Evolutionary conservation across 2,888 invertebrate species (phyloP).

Genomic region (Argyra leucocephala): DNA sequence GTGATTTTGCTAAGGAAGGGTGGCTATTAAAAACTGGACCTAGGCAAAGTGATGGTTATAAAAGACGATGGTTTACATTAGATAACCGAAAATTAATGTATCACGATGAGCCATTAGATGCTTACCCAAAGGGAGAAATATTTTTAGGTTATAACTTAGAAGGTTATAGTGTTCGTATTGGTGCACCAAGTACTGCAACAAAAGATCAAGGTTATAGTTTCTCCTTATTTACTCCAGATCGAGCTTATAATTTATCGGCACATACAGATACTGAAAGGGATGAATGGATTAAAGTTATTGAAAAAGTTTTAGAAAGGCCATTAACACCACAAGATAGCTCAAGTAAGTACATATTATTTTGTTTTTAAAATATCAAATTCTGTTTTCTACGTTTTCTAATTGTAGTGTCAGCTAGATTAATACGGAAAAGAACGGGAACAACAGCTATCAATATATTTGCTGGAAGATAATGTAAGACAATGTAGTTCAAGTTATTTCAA

Average conservation of each 20-base stretch:
- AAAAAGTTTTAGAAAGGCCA: slow-evolving; percentile 62
- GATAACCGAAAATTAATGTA: slow-evolving; percentile 89
- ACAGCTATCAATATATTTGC: slow-evolving; percentile 69
- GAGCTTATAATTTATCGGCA: slow-evolving; percentile 67
- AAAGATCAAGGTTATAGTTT: slow-evolving; percentile 73
- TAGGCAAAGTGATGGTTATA: slow-evolving; percentile 66
- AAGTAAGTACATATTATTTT: slow-evolving; percentile 46
- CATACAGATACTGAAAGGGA: slow-evolving; percentile 66
- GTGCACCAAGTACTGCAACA: slow-evolving; percentile 53
- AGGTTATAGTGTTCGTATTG: slow-evolving; percentile 64
- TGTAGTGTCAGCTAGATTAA: slow-evolving; percentile 61
- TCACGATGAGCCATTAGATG: slow-evolving; percentile 76
- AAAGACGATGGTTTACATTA: slow-evolving; percentile 78
- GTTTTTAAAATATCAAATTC: not conserved
- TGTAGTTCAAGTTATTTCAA: slow-evolving; percentile 10
- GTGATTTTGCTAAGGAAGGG: slow-evolving; percentile 77
- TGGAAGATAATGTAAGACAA: slow-evolving; percentile 51
- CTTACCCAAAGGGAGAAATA: slow-evolving; percentile 84
- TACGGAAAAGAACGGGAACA: slow-evolving; percentile 61
- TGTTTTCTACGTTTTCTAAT: slow-evolving; percentile 29
- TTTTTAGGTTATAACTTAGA: slow-evolving; percentile 63
- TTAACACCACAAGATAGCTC: slow-evolving; percentile 69
- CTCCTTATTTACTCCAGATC: slow-evolving; percentile 69
- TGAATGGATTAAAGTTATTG: slow-evolving; percentile 69
- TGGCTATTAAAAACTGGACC: slow-evolving; percentile 87